These are phyloP conservation scores for Phalangium opilio DNA, from an alignment of 2,888 invertebrate species.

Conservation along the genomic window DNA sequence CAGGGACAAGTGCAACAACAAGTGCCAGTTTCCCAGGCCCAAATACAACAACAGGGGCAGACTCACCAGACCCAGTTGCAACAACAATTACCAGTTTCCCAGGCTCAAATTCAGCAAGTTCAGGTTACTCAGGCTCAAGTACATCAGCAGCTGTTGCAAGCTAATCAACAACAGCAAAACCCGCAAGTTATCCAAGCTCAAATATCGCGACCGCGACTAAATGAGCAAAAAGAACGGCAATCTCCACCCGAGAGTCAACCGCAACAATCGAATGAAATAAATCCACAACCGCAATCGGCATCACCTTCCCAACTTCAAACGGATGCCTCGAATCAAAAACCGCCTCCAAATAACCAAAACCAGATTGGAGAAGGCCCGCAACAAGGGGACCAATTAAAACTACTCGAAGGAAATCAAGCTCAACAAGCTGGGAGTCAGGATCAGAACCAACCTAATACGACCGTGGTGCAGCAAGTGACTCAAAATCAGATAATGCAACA, in stretches of 20 bases:
- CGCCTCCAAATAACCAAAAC: conserved; percentile 1
- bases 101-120: conserved; percentile 11
- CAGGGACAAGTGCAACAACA: conserved; percentile 1
- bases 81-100: conserved; percentile 9
- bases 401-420: conserved; percentile 8
- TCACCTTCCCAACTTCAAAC: conserved; percentile 5
- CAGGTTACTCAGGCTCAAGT: conserved; percentile 6
- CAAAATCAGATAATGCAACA: conserved; percentile 3
- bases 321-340: conserved; percentile 6
- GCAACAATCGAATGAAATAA: conserved; percentile 12
- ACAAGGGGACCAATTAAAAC: conserved; percentile 7
- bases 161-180: conserved; percentile 4
- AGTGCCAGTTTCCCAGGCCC: not conserved
- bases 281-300: conserved; percentile 8
- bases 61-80: conserved; percentile 7
- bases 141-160: conserved; percentile 5
- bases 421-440: conserved; percentile 1
- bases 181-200: conserved; percentile 1
- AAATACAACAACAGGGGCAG: conserved; percentile 8
- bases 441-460: conserved; percentile 6
- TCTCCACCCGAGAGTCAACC: conserved; percentile 9
- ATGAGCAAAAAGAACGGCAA: too few species aligned
- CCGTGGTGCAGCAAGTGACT: conserved; percentile 3
- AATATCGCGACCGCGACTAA: not conserved
- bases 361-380: conserved; percentile 4